A percentile compares a stretch with the other conserved stretches of the same genome.
Evolutionary conservation across 92 coral and sea anemone species (phyloP).

Genomic region (Epizoanthus stellaris): DNA sequence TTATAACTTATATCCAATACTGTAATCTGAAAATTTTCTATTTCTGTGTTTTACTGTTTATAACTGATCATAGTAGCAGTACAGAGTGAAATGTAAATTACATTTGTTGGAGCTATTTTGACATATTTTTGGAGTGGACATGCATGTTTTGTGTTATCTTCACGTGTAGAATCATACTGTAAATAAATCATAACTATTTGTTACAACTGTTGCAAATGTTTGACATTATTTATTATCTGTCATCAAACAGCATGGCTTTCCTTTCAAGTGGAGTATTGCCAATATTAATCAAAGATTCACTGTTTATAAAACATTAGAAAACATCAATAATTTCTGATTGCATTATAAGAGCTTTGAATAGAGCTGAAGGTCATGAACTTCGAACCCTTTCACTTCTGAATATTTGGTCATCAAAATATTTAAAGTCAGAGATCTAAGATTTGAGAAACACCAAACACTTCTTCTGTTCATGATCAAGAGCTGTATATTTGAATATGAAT

Average conservation of each 20-base stretch:
- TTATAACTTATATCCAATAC: too few species aligned
- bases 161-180: too few species aligned
- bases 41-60: conserved; percentile 7
- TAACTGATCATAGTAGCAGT: too few species aligned
- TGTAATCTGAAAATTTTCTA: conserved; percentile 3
- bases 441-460: too few species aligned
- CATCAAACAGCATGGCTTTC: background rate
- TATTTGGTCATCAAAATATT: too few species aligned
- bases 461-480: too few species aligned
- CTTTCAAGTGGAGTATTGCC: background rate
- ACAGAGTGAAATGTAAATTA: conserved; percentile 5
- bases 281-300: background rate
- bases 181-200: background rate
- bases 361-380: too few species aligned
- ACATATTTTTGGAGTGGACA: background rate
- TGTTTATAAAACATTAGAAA: background rate
- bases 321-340: background rate
- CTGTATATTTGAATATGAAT: too few species aligned
- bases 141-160: background rate
- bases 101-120: background rate
- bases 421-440: too few species aligned
- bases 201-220: background rate
- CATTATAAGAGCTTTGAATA: background rate
- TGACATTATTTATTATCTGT: background rate
- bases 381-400: too few species aligned